Conservation (phyloP, 2,113 vertebrate species). For the Prietella phreatophila region DNA sequence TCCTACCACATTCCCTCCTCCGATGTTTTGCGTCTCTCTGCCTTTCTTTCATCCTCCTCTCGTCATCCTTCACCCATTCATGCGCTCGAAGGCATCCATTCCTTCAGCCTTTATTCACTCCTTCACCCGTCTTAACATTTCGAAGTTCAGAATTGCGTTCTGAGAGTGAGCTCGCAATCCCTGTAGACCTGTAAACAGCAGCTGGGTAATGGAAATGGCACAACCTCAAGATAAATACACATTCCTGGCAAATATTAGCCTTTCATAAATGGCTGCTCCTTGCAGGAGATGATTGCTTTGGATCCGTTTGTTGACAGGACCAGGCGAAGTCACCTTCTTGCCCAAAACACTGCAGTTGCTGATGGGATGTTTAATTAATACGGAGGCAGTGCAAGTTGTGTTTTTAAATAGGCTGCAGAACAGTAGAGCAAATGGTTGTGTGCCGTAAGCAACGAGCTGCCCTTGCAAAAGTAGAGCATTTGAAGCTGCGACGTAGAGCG, state of each 20-base stretch:
- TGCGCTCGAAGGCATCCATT: constrained; percentile 32
- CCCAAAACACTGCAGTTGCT: not conserved
- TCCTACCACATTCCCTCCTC: constrained; percentile 41
- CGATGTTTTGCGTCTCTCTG: constrained; percentile 29
- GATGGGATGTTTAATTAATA: constrained; percentile 26
- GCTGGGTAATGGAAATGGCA: constrained; percentile 20
- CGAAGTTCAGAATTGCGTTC: constrained; percentile 30
- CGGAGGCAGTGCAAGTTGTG: not conserved
- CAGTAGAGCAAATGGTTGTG: constrained; percentile 3
- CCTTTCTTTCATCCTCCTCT: constrained; percentile 20
- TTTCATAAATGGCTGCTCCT: constrained; percentile 7
- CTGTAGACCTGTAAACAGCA: constrained; percentile 36
- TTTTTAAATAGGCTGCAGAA: constrained; percentile 20
- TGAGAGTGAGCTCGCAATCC: constrained; percentile 19
- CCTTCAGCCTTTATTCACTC: constrained; percentile 39
- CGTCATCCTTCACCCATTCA: constrained; percentile 43
- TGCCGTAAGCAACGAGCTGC: constrained; percentile 35
- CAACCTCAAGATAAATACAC: constrained; percentile 30
- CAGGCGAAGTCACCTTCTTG: not conserved
- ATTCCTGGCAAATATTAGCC: constrained; percentile 28
- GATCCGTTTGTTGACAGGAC: constrained; percentile 21
- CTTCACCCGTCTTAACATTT: constrained; percentile 26
- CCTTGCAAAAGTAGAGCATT: constrained; percentile 35
- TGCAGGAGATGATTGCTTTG: not conserved
- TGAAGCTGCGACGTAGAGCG: constrained; percentile 41